These are phyloP conservation scores for Orientallactaga sibirica DNA, from an alignment of 2,797 vertebrate genomes.

Conservation along the genomic window DNA sequence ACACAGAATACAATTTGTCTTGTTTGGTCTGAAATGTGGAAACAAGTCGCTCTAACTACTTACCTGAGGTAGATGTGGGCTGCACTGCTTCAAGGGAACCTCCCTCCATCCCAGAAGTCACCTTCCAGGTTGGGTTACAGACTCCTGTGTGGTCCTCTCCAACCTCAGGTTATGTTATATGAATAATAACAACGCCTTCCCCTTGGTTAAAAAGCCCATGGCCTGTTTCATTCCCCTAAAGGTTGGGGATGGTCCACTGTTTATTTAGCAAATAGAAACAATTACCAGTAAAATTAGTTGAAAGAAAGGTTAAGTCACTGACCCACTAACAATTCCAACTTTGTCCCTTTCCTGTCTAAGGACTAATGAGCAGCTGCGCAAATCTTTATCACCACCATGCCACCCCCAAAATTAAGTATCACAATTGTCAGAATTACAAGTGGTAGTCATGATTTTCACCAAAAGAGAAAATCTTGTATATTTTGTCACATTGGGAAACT, in stretches of 20 bases:
- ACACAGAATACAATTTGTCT: slow-evolving; percentile 70
- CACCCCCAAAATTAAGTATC: slow-evolving; percentile 51
- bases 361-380: slow-evolving; percentile 42
- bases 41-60: slow-evolving; percentile 71
- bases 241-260: slow-evolving; percentile 35
- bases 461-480: slow-evolving; percentile 57
- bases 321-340: slow-evolving; percentile 3
- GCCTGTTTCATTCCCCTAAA: slow-evolving; percentile 32
- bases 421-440: slow-evolving; percentile 45
- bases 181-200: slow-evolving; percentile 43
- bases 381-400: slow-evolving; percentile 15
- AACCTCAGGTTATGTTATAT: slow-evolving; percentile 78
- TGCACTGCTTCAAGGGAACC: slow-evolving; percentile 78
- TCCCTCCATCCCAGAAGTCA: slow-evolving; percentile 76
- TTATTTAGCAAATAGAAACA: slow-evolving; percentile 61
- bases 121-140: slow-evolving; percentile 73
- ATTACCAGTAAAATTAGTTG: slow-evolving; percentile 57
- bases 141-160: slow-evolving; percentile 77
- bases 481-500: slow-evolving; percentile 56
- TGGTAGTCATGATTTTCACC: slow-evolving; percentile 58
- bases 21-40: slow-evolving; percentile 76
- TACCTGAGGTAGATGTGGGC: slow-evolving; percentile 83
- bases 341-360: slow-evolving; percentile 23
- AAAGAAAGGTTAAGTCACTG: slow-evolving; percentile 41
- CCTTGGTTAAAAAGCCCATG: slow-evolving; percentile 49